Evolutionary conservation across 2,797 vertebrate species (phyloP), one percentile per base, ranked within the genome.

Genomic region (Chelonia mydas): DNA sequence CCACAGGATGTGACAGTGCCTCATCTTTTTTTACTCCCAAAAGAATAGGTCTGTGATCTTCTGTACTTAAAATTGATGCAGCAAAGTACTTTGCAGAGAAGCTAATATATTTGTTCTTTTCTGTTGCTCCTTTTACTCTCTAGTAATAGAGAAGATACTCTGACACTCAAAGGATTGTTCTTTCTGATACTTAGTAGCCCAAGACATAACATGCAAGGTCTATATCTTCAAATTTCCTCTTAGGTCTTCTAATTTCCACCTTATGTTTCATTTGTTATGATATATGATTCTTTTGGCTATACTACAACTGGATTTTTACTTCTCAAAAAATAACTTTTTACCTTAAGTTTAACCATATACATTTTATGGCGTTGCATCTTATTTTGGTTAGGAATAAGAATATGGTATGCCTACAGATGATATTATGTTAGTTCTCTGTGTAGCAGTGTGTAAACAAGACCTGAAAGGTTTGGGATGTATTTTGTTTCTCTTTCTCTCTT

Each of bases 261-360:
- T 65, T 65, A 19, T n/a, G 4, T 65, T n/a, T 65, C 61, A 21
- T 8, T 65, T 61, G 6, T 61, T 65, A n/a, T 65, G 33, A 65
- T n/a, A 17, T n/a, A 65, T 65, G 33, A 16, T 33, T 33, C 16
- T 79, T 6, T n/a, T 68, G 45, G 41, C 85, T 90, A 91, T 0
- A 28, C 68, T 95, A 95, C 10, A 79, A 9, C 5, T 78, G 12
- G 16, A 5, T 27, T 74, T 27, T 74, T 74, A 74, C 72, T 74
- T 74, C 37, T 45, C 25, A 27, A 45, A 72, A 72, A 74, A 27
- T 74, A 74, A 45, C 23, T 74, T 45, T 74, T 74, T 74, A 65
- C 16, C 33, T n/a, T 12, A 5, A 28, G 5, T 88, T 87, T 91
- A 65, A 15, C 31, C 0, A 0, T 65, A n/a, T n/a, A 65, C 2